These are phyloP conservation scores for Etheostoma perlongum DNA, from an alignment of 2,797 vertebrate genomes.

Conservation along the genomic window DNA sequence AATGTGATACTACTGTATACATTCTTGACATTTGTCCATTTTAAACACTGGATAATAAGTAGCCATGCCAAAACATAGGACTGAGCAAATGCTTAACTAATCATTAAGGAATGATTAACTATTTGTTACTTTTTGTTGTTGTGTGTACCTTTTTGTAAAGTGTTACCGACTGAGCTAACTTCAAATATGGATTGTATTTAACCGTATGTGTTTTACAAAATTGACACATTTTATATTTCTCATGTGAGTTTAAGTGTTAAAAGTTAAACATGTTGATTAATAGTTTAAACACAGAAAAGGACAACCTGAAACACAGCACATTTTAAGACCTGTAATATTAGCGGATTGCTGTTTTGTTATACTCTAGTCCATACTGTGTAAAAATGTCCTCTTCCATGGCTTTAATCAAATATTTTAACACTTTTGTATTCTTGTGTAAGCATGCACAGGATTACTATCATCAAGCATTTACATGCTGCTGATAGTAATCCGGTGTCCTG, in stretches of 20 bases:
- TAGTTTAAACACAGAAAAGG: background rate
- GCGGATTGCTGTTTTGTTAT: background rate
- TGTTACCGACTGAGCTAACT: background rate
- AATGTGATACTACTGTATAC: background rate
- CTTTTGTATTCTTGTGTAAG: conserved; percentile 2
- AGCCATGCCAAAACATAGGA: background rate
- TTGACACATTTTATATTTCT: background rate
- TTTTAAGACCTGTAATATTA: background rate
- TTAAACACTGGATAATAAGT: background rate
- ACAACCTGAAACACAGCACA: background rate
- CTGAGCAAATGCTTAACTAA: background rate
- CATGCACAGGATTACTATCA: background rate
- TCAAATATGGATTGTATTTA: background rate
- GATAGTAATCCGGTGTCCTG: conserved; percentile 1
- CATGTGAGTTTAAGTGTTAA: too few relatives aligned
- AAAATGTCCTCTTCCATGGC: conserved; percentile 2
- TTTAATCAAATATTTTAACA: background rate
- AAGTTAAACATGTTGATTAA: background rate
- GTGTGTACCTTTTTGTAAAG: too few relatives aligned
- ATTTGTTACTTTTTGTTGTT: too few relatives aligned
- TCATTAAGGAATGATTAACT: too few relatives aligned
- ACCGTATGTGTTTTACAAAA: background rate
- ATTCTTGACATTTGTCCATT: background rate
- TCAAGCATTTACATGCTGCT: background rate
- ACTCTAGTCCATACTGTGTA: background rate